These are phyloP conservation scores for Sebastes vulpes DNA, from an alignment of 2,797 vertebrate genomes.

Conservation along the genomic window DNA sequence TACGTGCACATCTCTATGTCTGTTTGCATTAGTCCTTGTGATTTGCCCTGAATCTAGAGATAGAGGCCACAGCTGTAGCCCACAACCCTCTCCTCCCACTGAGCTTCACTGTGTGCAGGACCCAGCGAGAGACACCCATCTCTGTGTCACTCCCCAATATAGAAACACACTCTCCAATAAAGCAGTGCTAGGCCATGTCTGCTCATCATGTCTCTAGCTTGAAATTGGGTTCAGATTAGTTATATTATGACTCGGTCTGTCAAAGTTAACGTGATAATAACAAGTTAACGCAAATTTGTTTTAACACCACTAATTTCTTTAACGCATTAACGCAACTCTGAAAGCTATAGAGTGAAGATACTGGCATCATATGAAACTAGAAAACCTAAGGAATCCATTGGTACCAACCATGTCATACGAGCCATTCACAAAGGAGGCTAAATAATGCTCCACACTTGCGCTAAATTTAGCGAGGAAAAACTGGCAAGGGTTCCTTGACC, in stretches of 20 bases:
- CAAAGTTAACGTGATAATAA: background rate
- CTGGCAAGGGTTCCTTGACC: no score
- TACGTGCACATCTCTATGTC: constrained; percentile 43
- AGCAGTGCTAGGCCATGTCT: constrained; percentile 5
- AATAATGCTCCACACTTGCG: no score
- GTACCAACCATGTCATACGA: no score
- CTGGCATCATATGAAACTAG: no score
- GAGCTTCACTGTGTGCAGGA: constrained; percentile 25
- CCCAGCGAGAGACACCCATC: constrained; percentile 33
- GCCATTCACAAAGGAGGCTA: no score
- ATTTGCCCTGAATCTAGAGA: constrained; percentile 70
- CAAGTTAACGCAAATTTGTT: accelerated
- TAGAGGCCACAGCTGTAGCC: constrained; percentile 71
- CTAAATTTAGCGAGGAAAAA: no score
- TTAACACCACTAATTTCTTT: no score
- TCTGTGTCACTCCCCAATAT: constrained; percentile 33
- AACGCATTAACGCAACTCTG: no score
- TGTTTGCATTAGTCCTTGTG: constrained; percentile 65
- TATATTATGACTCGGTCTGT: background rate
- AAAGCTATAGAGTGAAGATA: no score
- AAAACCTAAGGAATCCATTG: no score
- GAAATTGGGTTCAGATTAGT: constrained; percentile 7
- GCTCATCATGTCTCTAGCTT: background rate
- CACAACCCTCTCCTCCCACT: constrained; percentile 47
- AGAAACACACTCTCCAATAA: constrained; percentile 34